These are phyloP conservation scores for Himantopus leucocephalus DNA, from an alignment of 2,113 vertebrate genomes.

Conservation along the genomic window DNA sequence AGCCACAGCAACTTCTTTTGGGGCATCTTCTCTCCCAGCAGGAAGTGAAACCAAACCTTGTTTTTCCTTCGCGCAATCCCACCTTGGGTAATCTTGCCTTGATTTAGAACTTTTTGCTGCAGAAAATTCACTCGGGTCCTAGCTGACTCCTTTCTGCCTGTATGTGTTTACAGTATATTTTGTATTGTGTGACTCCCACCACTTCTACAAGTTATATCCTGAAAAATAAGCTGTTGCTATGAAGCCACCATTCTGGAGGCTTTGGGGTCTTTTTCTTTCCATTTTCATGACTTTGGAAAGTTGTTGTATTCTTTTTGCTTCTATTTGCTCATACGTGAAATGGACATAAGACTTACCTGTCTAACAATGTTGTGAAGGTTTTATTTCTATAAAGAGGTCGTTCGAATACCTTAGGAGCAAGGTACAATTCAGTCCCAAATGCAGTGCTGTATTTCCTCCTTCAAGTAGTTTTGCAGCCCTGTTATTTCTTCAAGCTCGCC, in stretches of 20 bases:
- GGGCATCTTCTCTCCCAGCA: too few species aligned
- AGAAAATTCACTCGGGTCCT: background rate
- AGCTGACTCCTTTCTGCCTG: background rate
- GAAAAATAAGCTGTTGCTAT: background rate
- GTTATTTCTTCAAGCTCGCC: background rate
- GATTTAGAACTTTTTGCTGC: background rate
- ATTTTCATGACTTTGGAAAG: background rate
- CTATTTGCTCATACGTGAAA: background rate
- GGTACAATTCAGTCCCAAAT: background rate
- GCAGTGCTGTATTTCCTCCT: background rate
- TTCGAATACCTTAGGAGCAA: background rate
- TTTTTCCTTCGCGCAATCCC: background rate
- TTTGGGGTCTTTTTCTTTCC: background rate
- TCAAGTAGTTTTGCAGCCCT: background rate
- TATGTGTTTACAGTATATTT: background rate
- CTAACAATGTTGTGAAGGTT: background rate
- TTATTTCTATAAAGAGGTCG: background rate
- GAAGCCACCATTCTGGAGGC: background rate
- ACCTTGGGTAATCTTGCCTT: background rate
- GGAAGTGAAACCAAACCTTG: background rate
- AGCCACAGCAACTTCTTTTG: background rate
- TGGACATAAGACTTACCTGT: background rate
- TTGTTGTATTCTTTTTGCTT: background rate
- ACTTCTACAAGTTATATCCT: background rate
- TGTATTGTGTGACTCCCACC: background rate